Conservation (phyloP, 2,888 invertebrate species). For the Chloroclystis v-ata region DNA sequence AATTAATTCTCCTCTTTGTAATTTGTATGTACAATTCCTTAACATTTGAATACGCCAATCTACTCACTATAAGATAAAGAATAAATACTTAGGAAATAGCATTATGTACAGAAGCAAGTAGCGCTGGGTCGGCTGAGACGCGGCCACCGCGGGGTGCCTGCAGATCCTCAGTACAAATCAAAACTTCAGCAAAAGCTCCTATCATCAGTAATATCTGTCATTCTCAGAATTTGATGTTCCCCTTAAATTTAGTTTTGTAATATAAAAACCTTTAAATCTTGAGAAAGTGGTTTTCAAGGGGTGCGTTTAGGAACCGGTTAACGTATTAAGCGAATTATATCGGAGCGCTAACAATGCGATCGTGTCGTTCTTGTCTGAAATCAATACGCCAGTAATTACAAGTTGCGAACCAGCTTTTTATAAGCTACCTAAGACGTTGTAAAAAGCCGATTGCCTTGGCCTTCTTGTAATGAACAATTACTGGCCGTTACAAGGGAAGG, state of each 20-base stretch:
- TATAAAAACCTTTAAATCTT: conserved; percentile 23
- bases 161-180: conserved; percentile 32
- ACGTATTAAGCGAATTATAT: conserved; percentile 21
- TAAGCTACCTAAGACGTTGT: conserved; percentile 39
- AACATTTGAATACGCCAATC: conserved; percentile 39
- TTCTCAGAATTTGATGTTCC: conserved; percentile 8
- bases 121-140: conserved; percentile 47
- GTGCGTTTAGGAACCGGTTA: conserved; percentile 57
- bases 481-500: conserved; percentile 47
- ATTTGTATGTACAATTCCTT: conserved; percentile 30
- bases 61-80: conserved; percentile 62
- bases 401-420: conserved; percentile 60
- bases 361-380: not conserved
- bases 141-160: conserved; percentile 24
- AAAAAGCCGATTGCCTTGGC: conserved; percentile 58
- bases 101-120: conserved; percentile 72
- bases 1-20: conserved; percentile 8
- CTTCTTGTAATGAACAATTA: conserved; percentile 52
- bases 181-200: conserved; percentile 45
- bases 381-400: conserved; percentile 60
- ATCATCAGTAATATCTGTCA: conserved; percentile 55
- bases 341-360: conserved; percentile 39
- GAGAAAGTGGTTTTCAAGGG: conserved; percentile 39
- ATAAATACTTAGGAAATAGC: conserved; percentile 71
- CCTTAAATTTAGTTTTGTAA: not conserved